These are phyloP conservation scores for Budorcas taxicolor DNA, from an alignment of 2,113 vertebrate genomes.

Conservation along the genomic window DNA sequence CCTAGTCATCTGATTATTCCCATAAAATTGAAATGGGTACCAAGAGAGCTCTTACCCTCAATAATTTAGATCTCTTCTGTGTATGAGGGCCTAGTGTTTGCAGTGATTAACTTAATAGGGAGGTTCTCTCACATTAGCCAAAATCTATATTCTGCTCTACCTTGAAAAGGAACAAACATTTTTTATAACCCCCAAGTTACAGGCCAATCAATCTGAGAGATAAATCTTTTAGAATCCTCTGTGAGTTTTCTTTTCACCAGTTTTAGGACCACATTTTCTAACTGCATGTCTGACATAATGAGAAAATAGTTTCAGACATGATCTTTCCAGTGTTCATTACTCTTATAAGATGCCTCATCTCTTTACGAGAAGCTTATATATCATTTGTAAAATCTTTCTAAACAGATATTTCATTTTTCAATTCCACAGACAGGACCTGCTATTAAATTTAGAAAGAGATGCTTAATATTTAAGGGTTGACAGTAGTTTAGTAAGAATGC, in stretches of 20 bases:
- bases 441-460: not conserved
- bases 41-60: conserved; percentile 40
- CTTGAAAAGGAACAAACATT: conserved; percentile 18
- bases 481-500: not conserved
- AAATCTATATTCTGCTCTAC: not conserved
- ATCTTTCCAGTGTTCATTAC: not conserved
- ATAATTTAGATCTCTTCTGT: conserved; percentile 12
- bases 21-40: conserved; percentile 37
- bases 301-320: not conserved
- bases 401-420: not conserved
- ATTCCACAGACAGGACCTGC: not conserved
- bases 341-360: not conserved
- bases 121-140: conserved; percentile 1
- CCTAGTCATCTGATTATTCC: conserved; percentile 43
- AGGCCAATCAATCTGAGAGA: not conserved
- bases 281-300: not conserved
- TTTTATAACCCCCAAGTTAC: not conserved
- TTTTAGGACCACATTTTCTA: not conserved
- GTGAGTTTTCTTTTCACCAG: not conserved
- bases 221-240: not conserved
- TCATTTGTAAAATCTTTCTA: not conserved
- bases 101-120: conserved; percentile 25
- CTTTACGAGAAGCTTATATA: not conserved
- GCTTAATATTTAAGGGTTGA: not conserved
- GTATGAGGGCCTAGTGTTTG: not conserved